These are phyloP conservation scores for Nymphalis c-album DNA, from an alignment of 2,888 invertebrate species.

Conservation along the genomic window DNA sequence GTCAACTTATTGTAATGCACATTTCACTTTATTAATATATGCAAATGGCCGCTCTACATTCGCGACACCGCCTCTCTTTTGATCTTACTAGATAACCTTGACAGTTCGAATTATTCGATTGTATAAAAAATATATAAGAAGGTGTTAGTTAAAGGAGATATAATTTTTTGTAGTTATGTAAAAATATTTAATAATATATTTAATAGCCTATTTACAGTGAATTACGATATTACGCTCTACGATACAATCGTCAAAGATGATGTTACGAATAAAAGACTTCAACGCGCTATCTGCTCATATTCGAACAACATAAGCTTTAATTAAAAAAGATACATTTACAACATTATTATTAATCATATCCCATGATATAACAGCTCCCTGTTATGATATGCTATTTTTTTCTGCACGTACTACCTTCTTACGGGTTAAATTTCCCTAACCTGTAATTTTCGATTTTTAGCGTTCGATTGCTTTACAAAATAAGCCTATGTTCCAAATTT, in stretches of 20 bases:
- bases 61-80: not conserved
- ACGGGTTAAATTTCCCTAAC: no score
- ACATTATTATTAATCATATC: no score
- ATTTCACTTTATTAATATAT: conserved; percentile 1
- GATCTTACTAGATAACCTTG: conserved; percentile 1
- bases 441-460: no score
- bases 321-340: not conserved
- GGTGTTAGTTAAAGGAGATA: no score
- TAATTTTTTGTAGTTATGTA: no score
- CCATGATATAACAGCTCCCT: no score
- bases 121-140: not conserved
- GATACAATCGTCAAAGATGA: not conserved
- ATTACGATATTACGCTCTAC: not conserved
- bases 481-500: no score
- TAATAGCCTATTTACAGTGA: no score
- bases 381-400: no score
- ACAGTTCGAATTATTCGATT: not conserved
- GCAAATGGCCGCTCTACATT: not conserved
- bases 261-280: conserved; percentile 31
- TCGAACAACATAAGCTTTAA: not conserved
- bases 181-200: no score
- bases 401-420: no score
- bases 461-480: no score
- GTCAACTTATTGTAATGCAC: not conserved
- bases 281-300: conserved; percentile 20